These are phyloP conservation scores for Caenorhabditis sp. DNA, from an alignment of 2,888 invertebrate species.

Conservation along the genomic window DNA sequence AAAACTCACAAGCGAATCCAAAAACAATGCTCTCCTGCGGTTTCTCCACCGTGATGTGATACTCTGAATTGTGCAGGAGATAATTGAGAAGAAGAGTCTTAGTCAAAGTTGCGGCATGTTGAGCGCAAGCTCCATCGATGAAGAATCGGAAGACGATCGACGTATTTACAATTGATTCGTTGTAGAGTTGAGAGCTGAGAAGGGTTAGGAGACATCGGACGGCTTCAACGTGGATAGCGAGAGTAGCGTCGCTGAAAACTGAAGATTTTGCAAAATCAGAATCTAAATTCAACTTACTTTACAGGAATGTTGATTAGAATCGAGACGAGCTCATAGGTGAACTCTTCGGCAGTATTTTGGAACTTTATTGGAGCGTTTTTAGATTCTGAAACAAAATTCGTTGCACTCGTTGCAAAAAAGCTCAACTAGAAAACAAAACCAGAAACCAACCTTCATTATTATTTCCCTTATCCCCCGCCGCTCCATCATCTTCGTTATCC, in stretches of 20 bases:
- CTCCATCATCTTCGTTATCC: conserved; percentile 13
- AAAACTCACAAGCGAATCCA: conserved; percentile 87
- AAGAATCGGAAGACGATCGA: conserved; percentile 84
- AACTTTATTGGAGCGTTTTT: conserved; percentile 74
- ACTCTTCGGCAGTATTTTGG: conserved; percentile 87
- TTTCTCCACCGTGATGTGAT: conserved; percentile 80
- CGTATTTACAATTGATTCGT: conserved; percentile 83
- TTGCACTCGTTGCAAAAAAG: too few species aligned
- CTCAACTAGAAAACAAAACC: too few species aligned
- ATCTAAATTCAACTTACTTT: conserved; percentile 85
- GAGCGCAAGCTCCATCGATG: conserved; percentile 82
- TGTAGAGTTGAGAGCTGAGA: conserved; percentile 85
- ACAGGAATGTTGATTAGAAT: conserved; percentile 90
- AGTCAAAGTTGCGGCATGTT: conserved; percentile 80
- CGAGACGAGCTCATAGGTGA: conserved; percentile 89
- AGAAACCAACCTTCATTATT: conserved; percentile 38
- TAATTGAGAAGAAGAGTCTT: conserved; percentile 84
- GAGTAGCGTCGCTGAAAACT: conserved; percentile 76
- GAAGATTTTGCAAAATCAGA: neutral
- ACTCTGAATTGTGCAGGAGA: conserved; percentile 82
- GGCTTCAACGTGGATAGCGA: conserved; percentile 83
- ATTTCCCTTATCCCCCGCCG: neutral
- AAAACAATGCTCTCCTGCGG: conserved; percentile 91
- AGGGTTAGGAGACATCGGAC: conserved; percentile 84
- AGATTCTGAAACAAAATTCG: conserved; percentile 57